Conservation (phyloP, 2,113 vertebrate species). For the Solenodon paradoxus region DNA sequence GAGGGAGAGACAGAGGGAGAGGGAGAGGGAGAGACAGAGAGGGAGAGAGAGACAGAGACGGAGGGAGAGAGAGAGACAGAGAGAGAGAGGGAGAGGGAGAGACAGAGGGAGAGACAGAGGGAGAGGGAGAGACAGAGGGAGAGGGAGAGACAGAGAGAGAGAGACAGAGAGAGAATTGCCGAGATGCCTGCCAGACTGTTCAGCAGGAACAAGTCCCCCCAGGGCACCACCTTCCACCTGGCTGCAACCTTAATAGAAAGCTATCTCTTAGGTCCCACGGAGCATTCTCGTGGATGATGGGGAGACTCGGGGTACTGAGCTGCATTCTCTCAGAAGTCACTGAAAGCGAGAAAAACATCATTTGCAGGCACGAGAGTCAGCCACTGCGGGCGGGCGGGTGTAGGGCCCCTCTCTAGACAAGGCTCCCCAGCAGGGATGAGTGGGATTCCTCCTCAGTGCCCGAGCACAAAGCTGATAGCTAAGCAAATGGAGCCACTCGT, state of each 20-base stretch:
- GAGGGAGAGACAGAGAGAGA: not conserved
- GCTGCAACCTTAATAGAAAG: not conserved
- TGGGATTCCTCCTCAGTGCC: not conserved
- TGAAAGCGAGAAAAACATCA: not conserved
- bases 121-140: no score
- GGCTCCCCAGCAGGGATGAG: not conserved
- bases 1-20: not conserved
- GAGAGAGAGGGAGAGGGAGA: not conserved
- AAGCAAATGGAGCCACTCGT: not conserved
- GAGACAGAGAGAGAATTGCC: not conserved
- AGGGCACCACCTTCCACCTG: not conserved
- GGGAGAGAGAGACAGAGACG: not conserved
- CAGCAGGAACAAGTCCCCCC: not conserved
- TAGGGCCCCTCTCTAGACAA: not conserved
- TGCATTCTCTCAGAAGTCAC: not conserved
- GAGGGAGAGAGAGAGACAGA: not conserved
- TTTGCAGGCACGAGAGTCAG: not conserved
- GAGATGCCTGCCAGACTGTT: not conserved
- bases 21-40: not conserved
- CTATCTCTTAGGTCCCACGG: not conserved
- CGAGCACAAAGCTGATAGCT: not conserved
- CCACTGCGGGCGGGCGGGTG: no score
- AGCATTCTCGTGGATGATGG: not conserved
- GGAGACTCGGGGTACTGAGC: not conserved
- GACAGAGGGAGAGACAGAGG: not conserved